Percentiles rank a stretch among this genome's conserved stretches.
phyloP scores from a whole-genome alignment of 2,888 invertebrate genomes.

The Sinotaia quadrata region DNA sequence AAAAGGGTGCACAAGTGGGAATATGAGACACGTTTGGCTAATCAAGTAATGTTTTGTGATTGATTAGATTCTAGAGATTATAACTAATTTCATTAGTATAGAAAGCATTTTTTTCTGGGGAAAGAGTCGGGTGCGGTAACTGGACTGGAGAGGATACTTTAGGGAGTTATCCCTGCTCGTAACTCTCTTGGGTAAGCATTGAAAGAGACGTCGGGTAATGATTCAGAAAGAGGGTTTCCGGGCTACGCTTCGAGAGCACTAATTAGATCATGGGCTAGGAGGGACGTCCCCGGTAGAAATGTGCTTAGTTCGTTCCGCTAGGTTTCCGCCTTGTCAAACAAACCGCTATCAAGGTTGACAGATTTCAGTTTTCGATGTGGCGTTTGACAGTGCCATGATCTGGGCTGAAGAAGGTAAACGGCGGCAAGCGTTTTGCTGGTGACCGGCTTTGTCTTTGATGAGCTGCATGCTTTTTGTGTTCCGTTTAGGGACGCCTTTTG shows the following conservation, averaged over 20 bases:
- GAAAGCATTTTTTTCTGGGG: neutral
- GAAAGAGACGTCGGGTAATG: slow-evolving; percentile 9
- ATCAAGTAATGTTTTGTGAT: slow-evolving; percentile 29
- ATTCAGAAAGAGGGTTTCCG: slow-evolving; percentile 9
- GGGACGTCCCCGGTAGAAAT: neutral
- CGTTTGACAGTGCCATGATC: neutral
- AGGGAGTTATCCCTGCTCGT: neutral
- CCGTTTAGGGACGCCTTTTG: neutral
- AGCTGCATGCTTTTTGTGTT: neutral
- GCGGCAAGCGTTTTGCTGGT: slow-evolving; percentile 10
- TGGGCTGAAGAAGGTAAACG: neutral
- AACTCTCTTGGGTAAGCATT: neutral
- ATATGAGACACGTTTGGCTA: slow-evolving; percentile 4
- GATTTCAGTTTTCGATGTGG: neutral
- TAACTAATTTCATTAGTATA: slow-evolving; percentile 26
- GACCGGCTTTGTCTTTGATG: slow-evolving; percentile 18
- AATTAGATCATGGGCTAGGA: slow-evolving; percentile 21
- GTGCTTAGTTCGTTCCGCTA: neutral
- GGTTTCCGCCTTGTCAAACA: neutral
- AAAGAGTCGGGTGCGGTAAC: neutral
- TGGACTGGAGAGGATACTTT: too few relatives aligned
- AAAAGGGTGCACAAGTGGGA: neutral
- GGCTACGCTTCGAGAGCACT: slow-evolving; percentile 11
- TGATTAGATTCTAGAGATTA: slow-evolving; percentile 27
- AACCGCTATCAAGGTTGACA: neutral